These are phyloP conservation scores for Mormyrus lacerda DNA, from an alignment of 2,113 vertebrate genomes.

Conservation along the genomic window DNA sequence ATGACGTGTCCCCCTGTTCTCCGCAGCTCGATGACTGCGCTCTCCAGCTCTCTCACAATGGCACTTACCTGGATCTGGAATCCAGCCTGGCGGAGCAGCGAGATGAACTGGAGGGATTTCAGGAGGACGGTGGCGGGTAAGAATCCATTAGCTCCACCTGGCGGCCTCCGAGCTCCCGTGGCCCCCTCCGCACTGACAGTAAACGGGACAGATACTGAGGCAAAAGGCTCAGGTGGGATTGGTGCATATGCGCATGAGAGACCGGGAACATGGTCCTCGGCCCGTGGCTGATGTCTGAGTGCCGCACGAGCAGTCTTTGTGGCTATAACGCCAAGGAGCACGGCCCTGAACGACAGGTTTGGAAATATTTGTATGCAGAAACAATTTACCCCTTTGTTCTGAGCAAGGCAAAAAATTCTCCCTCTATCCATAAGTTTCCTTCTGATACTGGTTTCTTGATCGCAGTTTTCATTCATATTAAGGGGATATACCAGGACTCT, in stretches of 20 bases:
- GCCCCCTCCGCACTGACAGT: not conserved
- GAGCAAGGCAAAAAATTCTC: not conserved
- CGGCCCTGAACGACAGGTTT: not conserved
- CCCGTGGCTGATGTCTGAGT: not conserved
- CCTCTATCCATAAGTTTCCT: slow-evolving; percentile 39
- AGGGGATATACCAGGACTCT: not conserved
- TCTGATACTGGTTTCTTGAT: slow-evolving; percentile 42
- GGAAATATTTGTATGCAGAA: slow-evolving; percentile 4
- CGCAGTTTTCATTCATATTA: slow-evolving; percentile 25
- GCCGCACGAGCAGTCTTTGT: not conserved
- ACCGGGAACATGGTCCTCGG: no score
- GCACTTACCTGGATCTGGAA: slow-evolving; percentile 93
- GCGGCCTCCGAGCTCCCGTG: not conserved
- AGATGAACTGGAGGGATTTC: slow-evolving; percentile 92
- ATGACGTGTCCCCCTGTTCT: slow-evolving; percentile 14
- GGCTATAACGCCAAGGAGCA: not conserved
- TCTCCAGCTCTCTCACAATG: slow-evolving; percentile 88
- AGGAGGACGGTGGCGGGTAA: slow-evolving; percentile 87
- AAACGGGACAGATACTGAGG: not conserved
- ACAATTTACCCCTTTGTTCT: slow-evolving; percentile 37
- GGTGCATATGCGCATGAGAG: not conserved
- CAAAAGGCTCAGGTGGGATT: not conserved
- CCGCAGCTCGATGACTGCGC: slow-evolving; percentile 89
- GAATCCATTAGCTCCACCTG: slow-evolving; percentile 36
- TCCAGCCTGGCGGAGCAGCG: slow-evolving; percentile 86